These are phyloP conservation scores for Siniperca chuatsi DNA, from an alignment of 2,113 vertebrate genomes.

Conservation along the genomic window DNA sequence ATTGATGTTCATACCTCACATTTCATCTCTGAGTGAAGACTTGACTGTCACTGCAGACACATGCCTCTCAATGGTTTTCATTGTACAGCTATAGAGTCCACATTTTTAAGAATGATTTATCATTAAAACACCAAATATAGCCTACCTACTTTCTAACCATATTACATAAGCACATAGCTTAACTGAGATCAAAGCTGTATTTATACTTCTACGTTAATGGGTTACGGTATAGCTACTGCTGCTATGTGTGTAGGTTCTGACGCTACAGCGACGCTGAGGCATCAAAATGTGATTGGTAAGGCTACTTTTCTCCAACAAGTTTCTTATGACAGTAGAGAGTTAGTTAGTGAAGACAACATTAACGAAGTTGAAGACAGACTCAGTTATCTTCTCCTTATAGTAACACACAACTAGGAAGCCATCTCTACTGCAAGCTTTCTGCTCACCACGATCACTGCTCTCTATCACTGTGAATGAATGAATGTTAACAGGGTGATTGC, in stretches of 20 bases:
- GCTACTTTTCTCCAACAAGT: neutral
- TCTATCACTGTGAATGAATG: neutral
- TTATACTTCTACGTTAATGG: neutral
- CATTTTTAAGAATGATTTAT: neutral
- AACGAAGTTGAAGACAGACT: neutral
- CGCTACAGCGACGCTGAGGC: neutral
- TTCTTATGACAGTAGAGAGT: neutral
- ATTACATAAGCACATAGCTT: neutral
- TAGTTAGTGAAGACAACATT: neutral
- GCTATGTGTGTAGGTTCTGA: neutral
- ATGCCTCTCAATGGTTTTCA: neutral
- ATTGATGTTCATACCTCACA: neutral
- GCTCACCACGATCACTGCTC: neutral
- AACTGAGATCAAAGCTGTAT: neutral
- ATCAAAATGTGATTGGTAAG: neutral
- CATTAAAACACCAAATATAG: neutral
- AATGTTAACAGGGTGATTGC: neutral
- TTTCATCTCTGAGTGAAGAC: neutral
- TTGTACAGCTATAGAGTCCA: neutral
- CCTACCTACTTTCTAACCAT: too few relatives aligned
- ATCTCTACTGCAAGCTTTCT: neutral
- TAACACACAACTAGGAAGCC: neutral
- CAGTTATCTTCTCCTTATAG: too few relatives aligned
- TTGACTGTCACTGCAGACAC: neutral
- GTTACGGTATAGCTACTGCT: neutral